These are phyloP conservation scores for Galemys pyrenaicus DNA, from an alignment of 2,113 vertebrate genomes.

Conservation along the genomic window DNA sequence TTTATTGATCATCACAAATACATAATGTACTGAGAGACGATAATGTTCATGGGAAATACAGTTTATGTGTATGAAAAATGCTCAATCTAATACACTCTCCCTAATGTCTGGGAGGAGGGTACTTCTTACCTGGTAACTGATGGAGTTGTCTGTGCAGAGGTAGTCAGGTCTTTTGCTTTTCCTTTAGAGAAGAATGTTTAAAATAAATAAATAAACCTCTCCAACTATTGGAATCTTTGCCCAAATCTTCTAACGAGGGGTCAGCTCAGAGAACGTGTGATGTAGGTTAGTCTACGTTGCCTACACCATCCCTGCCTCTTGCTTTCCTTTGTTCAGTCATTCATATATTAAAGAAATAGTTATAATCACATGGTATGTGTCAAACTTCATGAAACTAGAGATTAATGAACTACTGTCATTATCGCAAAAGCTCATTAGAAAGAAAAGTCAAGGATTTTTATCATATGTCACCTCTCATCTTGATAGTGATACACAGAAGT, in stretches of 20 bases:
- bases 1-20: constrained; percentile 76
- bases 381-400: constrained; percentile 67
- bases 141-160: background rate
- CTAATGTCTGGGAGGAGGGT: background rate
- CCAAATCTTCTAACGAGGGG: background rate
- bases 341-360: constrained; percentile 62
- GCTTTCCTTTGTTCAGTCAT: background rate
- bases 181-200: background rate
- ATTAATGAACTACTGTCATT: constrained; percentile 72
- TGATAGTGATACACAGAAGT: constrained; percentile 43
- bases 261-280: background rate
- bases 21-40: constrained; percentile 67
- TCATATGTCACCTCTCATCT: constrained; percentile 30
- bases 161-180: background rate
- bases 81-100: background rate
- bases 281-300: background rate
- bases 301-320: background rate
- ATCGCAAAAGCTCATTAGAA: constrained; percentile 63
- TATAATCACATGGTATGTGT: constrained; percentile 44
- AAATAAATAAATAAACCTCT: background rate
- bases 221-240: background rate
- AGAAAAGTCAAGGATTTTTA: constrained; percentile 67
- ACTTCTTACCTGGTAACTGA: background rate
- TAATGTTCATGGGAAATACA: constrained; percentile 55
- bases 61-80: constrained; percentile 55